Conservation (phyloP, 2,888 invertebrate species). For the Coenonympha arcania region DNA sequence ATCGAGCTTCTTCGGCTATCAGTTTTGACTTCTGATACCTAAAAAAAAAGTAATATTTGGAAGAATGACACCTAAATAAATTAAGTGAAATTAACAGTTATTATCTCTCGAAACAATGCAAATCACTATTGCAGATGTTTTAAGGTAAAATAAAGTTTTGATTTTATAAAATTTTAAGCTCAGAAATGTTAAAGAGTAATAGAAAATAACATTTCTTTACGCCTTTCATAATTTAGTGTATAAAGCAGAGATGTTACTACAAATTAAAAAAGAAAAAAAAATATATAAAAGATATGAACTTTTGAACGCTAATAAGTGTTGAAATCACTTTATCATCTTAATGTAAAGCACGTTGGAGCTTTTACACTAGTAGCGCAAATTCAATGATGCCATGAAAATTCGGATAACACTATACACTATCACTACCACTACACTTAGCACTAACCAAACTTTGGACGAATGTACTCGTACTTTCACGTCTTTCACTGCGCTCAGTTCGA, state of each 20-base stretch:
- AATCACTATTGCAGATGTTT: not conserved
- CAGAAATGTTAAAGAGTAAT: no score
- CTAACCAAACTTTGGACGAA: conserved; percentile 24
- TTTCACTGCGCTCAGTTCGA: conserved; percentile 10
- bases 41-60: conserved; percentile 18
- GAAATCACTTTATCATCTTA: no score
- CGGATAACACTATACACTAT: conserved; percentile 8
- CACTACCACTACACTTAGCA: conserved; percentile 29
- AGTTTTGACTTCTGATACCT: conserved; percentile 52
- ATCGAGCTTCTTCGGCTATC: conserved; percentile 63
- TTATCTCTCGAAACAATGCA: conserved; percentile 1
- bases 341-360: not conserved
- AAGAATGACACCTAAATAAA: not conserved
- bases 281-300: not conserved
- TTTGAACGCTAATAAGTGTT: not conserved
- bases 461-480: conserved; percentile 16
- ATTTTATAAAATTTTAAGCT: no score
- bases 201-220: no score
- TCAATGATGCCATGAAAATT: conserved; percentile 3
- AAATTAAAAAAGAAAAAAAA: not conserved
- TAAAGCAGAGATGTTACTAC: no score
- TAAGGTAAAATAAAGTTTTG: not conserved
- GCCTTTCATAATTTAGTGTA: no score
- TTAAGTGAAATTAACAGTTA: not conserved
- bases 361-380: not conserved